phyloP scores from a whole-genome alignment of 2,888 invertebrate species.

The Nymphalis c-album region DNA sequence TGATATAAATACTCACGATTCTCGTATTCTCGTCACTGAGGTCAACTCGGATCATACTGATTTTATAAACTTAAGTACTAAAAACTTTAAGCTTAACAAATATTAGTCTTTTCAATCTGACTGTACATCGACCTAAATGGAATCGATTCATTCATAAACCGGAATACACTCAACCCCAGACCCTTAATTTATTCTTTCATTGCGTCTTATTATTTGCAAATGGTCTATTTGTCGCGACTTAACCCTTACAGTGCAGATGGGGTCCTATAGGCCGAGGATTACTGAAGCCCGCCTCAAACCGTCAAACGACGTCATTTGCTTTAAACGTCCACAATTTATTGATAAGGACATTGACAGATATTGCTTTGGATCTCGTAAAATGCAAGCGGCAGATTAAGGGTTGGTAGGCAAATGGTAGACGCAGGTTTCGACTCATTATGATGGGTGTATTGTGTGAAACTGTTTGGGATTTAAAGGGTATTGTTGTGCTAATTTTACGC shows the following conservation, averaged over 20 bases:
- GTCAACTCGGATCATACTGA: too few species aligned
- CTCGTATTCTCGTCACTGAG: too few species aligned
- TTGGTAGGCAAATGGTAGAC: constrained; percentile 75
- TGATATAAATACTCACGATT: too few species aligned
- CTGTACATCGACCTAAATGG: background rate
- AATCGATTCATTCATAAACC: constrained; percentile 29
- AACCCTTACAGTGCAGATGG: constrained; percentile 79
- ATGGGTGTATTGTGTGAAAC: constrained; percentile 57
- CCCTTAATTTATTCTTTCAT: constrained; percentile 80
- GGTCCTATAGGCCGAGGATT: constrained; percentile 74
- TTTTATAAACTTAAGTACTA: too few species aligned
- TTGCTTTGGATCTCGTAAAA: constrained; percentile 76
- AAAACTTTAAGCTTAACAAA: too few species aligned
- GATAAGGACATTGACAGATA: constrained; percentile 81
- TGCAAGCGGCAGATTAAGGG: constrained; percentile 77
- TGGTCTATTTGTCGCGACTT: constrained; percentile 81
- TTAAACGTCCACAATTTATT: constrained; percentile 78
- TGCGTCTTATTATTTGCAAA: constrained; percentile 82
- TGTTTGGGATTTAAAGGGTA: constrained; percentile 53
- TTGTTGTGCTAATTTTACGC: constrained; percentile 56
- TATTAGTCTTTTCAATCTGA: too few species aligned
- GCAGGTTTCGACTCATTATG: constrained; percentile 66
- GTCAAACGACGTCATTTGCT: constrained; percentile 77
- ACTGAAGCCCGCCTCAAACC: constrained; percentile 69
- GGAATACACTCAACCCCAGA: constrained; percentile 43